Conservation (phyloP, 1,140 invertebrate species). For the Capitella teleta region DNA sequence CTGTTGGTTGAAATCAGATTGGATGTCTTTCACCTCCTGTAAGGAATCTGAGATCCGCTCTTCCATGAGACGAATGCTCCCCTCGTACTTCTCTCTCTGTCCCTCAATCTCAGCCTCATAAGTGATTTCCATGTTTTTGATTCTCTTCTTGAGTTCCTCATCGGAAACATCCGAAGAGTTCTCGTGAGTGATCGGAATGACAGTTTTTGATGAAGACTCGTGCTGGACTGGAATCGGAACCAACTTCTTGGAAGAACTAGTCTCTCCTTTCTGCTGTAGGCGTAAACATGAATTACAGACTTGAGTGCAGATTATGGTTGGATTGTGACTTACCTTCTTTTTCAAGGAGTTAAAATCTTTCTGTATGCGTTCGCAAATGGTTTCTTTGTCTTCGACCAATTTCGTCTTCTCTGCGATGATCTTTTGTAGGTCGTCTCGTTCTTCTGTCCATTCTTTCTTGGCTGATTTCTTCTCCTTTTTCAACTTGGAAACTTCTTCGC, state of each 20-base stretch:
- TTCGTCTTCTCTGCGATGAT: conserved; percentile 12
- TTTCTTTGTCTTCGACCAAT: conserved; percentile 11
- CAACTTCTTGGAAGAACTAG: not conserved
- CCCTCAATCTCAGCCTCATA: not conserved
- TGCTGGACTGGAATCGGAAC: not conserved
- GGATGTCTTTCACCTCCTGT: conserved; percentile 8
- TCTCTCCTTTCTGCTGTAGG: not conserved
- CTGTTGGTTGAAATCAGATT: conserved; percentile 10
- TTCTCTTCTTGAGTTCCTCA: too few relatives aligned
- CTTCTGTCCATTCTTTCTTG: conserved; percentile 2
- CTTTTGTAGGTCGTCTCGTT: conserved; percentile 11
- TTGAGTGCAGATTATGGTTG: not conserved
- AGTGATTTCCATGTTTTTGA: not conserved
- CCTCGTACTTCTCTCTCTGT: not conserved
- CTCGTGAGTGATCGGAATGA: too few relatives aligned
- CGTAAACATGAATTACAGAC: too few relatives aligned
- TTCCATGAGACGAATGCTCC: not conserved
- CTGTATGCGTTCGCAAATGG: conserved; percentile 1
- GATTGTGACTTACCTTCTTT: not conserved
- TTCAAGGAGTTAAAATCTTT: conserved; percentile 10
- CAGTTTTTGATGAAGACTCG: not conserved
- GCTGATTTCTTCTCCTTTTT: conserved; percentile 6
- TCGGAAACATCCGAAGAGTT: too few relatives aligned
- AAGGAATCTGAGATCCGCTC: not conserved
- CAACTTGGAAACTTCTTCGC: conserved; percentile 5